Evolutionary conservation across 2,113 vertebrate species (phyloP).

Genomic region (Collichthys lucidus): DNA sequence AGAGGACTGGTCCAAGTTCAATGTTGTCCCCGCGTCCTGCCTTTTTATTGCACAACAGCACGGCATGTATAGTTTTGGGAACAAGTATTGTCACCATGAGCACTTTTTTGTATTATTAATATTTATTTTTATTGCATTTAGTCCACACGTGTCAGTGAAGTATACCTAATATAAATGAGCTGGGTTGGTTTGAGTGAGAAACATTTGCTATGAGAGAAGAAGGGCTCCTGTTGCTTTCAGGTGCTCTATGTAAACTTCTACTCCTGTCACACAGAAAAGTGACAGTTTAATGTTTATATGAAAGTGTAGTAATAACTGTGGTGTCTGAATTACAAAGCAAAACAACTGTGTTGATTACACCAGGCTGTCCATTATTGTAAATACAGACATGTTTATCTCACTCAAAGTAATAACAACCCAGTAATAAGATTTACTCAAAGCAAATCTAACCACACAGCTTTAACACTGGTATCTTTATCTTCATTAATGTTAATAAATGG

Average conservation of each 20-base stretch:
- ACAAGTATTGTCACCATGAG: background rate
- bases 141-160: background rate
- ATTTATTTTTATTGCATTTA: too few relatives aligned
- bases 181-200: background rate
- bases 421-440: background rate
- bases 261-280: too few relatives aligned
- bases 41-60: background rate
- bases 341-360: background rate
- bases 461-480: too few relatives aligned
- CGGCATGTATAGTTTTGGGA: background rate
- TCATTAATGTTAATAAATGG: too few relatives aligned
- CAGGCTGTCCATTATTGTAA: background rate
- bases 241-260: background rate
- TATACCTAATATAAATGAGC: too few relatives aligned
- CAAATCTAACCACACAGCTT: too few relatives aligned
- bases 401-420: background rate
- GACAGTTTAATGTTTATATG: background rate
- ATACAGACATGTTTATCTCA: background rate
- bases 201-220: too few relatives aligned
- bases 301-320: background rate
- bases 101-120: background rate
- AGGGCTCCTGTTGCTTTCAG: background rate
- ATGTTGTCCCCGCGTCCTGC: background rate
- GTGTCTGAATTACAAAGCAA: background rate
- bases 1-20: background rate